These are phyloP conservation scores for Drosophila miranda DNA, from an alignment of 1,140 invertebrate genomes.

Conservation along the genomic window DNA sequence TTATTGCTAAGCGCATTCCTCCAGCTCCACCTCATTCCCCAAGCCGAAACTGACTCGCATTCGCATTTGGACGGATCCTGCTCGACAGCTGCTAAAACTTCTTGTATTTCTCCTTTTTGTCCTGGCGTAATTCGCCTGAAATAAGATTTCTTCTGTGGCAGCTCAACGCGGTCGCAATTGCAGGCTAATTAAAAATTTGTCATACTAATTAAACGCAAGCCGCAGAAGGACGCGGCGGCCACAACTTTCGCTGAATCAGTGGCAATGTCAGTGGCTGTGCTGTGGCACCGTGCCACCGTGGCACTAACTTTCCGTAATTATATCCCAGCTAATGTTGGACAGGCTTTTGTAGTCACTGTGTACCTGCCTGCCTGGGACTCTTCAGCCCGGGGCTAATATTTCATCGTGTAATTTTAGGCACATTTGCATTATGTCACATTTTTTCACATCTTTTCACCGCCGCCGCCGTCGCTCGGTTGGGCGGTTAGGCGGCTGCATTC, in stretches of 20 bases:
- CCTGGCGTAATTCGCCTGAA: slow-evolving; percentile 63
- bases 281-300: not conserved
- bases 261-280: slow-evolving; percentile 13
- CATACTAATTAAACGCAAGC: slow-evolving; percentile 77
- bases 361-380: slow-evolving; percentile 22
- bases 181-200: slow-evolving; percentile 80
- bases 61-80: slow-evolving; percentile 30
- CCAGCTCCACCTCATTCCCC: not conserved
- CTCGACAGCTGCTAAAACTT: slow-evolving; percentile 69
- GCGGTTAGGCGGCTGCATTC: not conserved
- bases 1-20: slow-evolving; percentile 57
- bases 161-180: slow-evolving; percentile 66
- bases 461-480: not conserved
- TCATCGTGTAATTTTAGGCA: slow-evolving; percentile 66
- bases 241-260: slow-evolving; percentile 60
- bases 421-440: slow-evolving; percentile 64
- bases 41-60: slow-evolving; percentile 24
- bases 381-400: slow-evolving; percentile 44
- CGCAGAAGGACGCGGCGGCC: slow-evolving; percentile 37
- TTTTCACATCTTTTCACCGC: slow-evolving; percentile 20
- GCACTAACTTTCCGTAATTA: slow-evolving; percentile 61
- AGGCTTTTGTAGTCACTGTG: slow-evolving; percentile 23
- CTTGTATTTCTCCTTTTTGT: slow-evolving; percentile 34
- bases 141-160: slow-evolving; percentile 71
- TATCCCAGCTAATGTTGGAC: slow-evolving; percentile 58